Percentiles rank a stretch among this genome's conserved stretches.
Evolutionary conservation across 2,113 vertebrate genomes (phyloP).

Genomic region (Salvelinus fontinalis): DNA sequence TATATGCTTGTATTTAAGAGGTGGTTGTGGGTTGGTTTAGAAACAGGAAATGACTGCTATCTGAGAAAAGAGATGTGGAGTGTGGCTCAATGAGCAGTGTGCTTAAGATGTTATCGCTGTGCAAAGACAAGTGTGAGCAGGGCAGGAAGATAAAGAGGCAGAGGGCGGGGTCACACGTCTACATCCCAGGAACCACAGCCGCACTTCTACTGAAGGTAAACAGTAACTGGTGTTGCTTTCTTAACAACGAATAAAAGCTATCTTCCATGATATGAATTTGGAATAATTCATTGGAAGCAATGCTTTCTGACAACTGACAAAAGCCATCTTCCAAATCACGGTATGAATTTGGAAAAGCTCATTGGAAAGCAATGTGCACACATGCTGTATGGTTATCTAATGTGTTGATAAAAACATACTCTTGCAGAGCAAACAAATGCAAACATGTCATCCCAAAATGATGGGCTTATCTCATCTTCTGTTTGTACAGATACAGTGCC

Average conservation of each 20-base stretch:
- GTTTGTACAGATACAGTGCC: conserved; percentile 49
- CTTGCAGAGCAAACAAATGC: neutral
- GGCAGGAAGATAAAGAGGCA: conserved; percentile 36
- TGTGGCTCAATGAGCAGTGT: conserved; percentile 54
- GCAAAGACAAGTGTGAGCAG: conserved; percentile 35
- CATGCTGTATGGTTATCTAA: neutral
- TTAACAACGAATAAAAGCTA: conserved; percentile 3
- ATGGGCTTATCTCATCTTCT: neutral
- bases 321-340: conserved; percentile 12
- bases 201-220: conserved; percentile 44
- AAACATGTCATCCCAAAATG: neutral
- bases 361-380: neutral
- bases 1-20: neutral
- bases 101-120: conserved; percentile 59
- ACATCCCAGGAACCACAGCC: conserved; percentile 14
- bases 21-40: conserved; percentile 4
- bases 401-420: neutral
- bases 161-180: neutral
- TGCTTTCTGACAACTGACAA: neutral
- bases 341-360: neutral
- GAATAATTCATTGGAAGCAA: neutral
- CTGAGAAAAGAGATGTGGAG: conserved; percentile 58
- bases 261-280: conserved; percentile 5
- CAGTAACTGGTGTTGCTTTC: neutral
- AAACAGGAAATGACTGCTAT: conserved; percentile 56